A percentile compares a stretch with the other conserved stretches of the same genome.
phyloP scores from a whole-genome alignment of 1,140 invertebrate genomes.

The Lucilia cuprina region DNA sequence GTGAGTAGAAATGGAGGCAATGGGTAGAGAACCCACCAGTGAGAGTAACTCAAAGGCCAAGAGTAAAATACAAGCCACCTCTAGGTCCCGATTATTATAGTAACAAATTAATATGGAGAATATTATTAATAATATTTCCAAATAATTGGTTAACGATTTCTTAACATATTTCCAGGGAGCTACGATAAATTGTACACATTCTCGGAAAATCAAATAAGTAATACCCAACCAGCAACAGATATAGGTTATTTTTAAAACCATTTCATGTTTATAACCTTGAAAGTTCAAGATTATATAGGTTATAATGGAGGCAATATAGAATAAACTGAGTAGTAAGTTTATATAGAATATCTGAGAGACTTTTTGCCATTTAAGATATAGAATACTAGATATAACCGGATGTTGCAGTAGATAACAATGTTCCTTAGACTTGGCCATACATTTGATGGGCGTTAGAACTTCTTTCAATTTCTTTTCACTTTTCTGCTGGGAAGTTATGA shows the following conservation, averaged over 20 bases:
- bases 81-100: slow-evolving; percentile 62
- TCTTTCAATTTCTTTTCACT: slow-evolving; percentile 49
- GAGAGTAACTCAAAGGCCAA: slow-evolving; percentile 78
- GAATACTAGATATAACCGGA: slow-evolving; percentile 79
- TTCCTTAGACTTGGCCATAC: slow-evolving; percentile 71
- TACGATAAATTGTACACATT: slow-evolving; percentile 74
- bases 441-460: slow-evolving; percentile 69
- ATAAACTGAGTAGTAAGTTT: slow-evolving; percentile 75
- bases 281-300: slow-evolving; percentile 69
- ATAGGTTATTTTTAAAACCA: slow-evolving; percentile 59
- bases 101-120: slow-evolving; percentile 68
- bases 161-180: slow-evolving; percentile 71
- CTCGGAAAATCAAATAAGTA: slow-evolving; percentile 68
- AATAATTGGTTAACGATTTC: slow-evolving; percentile 72
- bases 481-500: slow-evolving; percentile 64
- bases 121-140: slow-evolving; percentile 73
- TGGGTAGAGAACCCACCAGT: slow-evolving; percentile 77
- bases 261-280: slow-evolving; percentile 64
- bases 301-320: slow-evolving; percentile 74
- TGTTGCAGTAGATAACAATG: slow-evolving; percentile 76
- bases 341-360: slow-evolving; percentile 74
- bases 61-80: slow-evolving; percentile 73
- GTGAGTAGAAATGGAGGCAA: slow-evolving; percentile 72
- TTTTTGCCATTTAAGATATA: slow-evolving; percentile 78
- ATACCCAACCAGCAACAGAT: slow-evolving; percentile 65